phyloP scores from a whole-genome alignment of 35 echinoderm and acorn worm species.

The Strongylocentrotus purpuratus region DNA sequence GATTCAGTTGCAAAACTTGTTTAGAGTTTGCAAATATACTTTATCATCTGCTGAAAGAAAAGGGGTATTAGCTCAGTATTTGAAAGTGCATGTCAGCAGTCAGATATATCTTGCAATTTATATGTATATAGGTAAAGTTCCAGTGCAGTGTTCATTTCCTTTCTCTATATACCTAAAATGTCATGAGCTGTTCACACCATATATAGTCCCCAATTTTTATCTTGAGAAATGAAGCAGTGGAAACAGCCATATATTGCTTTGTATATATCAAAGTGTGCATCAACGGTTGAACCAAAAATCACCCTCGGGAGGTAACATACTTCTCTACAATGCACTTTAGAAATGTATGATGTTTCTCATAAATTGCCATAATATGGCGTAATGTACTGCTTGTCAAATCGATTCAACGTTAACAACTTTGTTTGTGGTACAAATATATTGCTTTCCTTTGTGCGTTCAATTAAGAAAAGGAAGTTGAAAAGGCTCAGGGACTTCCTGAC shows the following conservation, averaged over 20 bases:
- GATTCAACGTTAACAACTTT: not conserved
- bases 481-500: not conserved
- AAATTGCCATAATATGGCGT: not conserved
- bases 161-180: no score
- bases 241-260: no score
- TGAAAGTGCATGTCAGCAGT: not conserved
- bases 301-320: no score
- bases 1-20: not conserved
- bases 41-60: not conserved
- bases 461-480: not conserved
- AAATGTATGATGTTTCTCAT: not conserved
- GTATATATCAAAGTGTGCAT: no score
- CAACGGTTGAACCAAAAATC: no score
- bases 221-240: no score
- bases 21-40: not conserved
- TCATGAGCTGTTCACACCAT: no score
- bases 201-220: no score
- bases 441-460: not conserved
- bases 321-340: not conserved
- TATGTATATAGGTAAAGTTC: no score
- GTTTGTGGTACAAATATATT: conserved; percentile 4
- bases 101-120: no score
- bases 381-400: not conserved
- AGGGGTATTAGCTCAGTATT: not conserved
- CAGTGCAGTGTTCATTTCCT: no score